Base-by-base conservation (phyloP, 1,140 invertebrate genomes). In the Centruroides vittatus region DNA sequence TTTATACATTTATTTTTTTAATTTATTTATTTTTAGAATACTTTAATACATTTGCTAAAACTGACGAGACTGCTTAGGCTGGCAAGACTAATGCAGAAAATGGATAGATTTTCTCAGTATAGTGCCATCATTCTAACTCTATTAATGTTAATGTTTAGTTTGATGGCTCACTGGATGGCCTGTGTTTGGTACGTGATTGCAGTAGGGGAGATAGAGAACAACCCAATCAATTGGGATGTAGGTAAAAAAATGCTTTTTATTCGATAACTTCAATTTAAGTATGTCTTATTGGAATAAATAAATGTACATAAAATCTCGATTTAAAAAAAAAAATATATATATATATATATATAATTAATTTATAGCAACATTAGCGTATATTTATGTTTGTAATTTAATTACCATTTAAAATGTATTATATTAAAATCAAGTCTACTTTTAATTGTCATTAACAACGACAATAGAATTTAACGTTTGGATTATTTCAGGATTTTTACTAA, bases 151-250 rank as follows among this genome's bases (percentile, higher is more conserved):
- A 88, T 87, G 59, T 98, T 98, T 77, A 89, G 91, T 35, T 77
- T 98, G 59, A 88, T 97, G 50, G 96, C 95, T 36, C 96, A 99
- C 78, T 99, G 96, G 96, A 78, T 98, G 51, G 95, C 95, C n/a
- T 98, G 95, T 75, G 86, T 98, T 67, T 99, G 95, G 92, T 93
- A 93, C 76, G 91, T 97, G 58, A 97, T 99, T 65, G 96, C 93
- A 3, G 86, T 91, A 65, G 85, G 86, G 67, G 93, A 96, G 76
- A 80, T 84, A 67, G 76, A 84, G 61, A 75, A 75, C 49, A 80
- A 87, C 69, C 80, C 79, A 65, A 78, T 77, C 57, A 80, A 84
- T 59, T 87, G 85, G 83, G 82, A 88, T 74, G 78, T 88, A 70
- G 84, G 88, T 91, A 47, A 59, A 57, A n/a, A 35, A 8, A 13